phyloP scores from a whole-genome alignment of 2,113 vertebrate genomes.

The Hemicordylus capensis region DNA sequence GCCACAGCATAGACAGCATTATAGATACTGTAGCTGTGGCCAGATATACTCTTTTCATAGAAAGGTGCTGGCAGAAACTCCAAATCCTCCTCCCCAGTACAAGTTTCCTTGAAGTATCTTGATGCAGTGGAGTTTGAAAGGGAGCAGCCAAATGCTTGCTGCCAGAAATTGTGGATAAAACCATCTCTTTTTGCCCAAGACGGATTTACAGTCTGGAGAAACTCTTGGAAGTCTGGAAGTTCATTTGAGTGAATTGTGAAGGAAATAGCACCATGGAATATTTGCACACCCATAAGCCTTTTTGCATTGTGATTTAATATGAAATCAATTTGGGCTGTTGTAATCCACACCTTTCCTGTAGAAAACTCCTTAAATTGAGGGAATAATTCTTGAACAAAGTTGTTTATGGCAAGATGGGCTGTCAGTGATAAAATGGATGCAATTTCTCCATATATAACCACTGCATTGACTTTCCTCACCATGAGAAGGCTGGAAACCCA shows the following conservation, averaged over 20 bases:
- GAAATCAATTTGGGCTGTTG: not conserved
- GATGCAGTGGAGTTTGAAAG: fast-evolving
- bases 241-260: not conserved
- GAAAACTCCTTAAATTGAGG: not conserved
- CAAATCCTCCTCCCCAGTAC: not conserved
- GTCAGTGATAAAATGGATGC: not conserved
- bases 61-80: not conserved
- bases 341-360: not conserved
- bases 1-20: not conserved
- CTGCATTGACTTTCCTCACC: no score
- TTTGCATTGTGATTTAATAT: not conserved
- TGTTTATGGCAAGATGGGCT: no score
- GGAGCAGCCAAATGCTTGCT: not conserved
- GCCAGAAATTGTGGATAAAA: not conserved
- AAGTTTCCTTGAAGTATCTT: not conserved
- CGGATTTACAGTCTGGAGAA: not conserved
- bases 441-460: not conserved
- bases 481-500: no score
- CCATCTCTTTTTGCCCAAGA: not conserved
- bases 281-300: not conserved
- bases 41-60: constrained; percentile 6
- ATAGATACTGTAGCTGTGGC: not conserved
- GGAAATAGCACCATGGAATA: not conserved
- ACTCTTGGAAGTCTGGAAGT: not conserved
- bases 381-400: not conserved